Evolutionary conservation across 2,113 vertebrate species (phyloP), one percentile per base, ranked within the genome.

Genomic region (Takifugu bimaculatus): DNA sequence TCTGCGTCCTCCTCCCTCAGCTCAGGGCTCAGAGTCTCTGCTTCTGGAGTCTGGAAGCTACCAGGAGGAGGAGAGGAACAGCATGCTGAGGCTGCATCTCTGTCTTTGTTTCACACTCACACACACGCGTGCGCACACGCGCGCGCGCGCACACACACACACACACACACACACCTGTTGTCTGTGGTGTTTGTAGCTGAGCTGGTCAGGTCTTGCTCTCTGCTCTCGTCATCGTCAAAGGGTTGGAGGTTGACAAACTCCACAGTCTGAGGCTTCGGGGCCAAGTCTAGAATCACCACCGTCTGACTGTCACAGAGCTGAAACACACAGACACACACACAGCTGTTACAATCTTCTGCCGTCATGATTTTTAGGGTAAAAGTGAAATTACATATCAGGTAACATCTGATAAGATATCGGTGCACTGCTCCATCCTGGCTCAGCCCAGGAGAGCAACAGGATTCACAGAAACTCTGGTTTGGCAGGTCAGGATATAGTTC

Each of bases 41-140:
- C 67, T 65, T 85, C 72, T 39, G 89, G 81, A 43, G 62, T 88
- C 69, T 90, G 91, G 54, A 89, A 80, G 72, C 93, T 94, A 52
- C 32, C 44, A 15, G 44, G 44, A 45, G 13, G 1, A 15, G 20
- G 44, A 45, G 12, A 39, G 35, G 35, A 39, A 39, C 7, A 39
- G 3, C 7, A 45, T 15, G 14, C 44, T 45, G 14, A 14, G 44
- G 12, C 45, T 42, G 15, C 50, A 53, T 54, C 49, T 13, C 49
- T 13, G 35, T 14, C 13, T 4, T 11, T 13, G 15, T 26, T 20
- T 13, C 11, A n/a, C 45, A 47, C 45, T 14, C 45, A 47, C 45
- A 47, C 45, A 47, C 44, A 47, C 44, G 13, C 44, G 13, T 6
- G 13, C 44, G 13, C 45, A 47, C 44, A 47, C 44, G 13, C 44